Conservation (phyloP, 53 echinoderm and acorn worm genomes). For the Crossaster papposus region DNA sequence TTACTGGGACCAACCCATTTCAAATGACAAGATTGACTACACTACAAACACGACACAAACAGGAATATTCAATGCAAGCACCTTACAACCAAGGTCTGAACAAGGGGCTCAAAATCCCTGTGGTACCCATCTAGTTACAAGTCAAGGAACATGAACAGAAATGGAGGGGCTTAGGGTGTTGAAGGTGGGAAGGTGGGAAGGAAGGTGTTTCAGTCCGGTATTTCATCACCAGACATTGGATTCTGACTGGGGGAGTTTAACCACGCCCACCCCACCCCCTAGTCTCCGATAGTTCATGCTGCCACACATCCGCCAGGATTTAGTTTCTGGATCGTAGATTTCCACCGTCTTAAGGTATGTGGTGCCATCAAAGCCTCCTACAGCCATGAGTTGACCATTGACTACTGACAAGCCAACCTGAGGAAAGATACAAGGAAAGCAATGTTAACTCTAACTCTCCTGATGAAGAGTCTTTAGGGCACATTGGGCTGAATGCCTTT, state of each 20-base stretch:
- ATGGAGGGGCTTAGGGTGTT: neutral
- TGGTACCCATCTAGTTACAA: no score
- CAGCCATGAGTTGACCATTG: slow-evolving; percentile 97
- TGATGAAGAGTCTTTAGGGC: no score
- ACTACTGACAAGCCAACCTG: slow-evolving; percentile 98
- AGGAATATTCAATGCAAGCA: neutral
- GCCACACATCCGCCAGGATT: slow-evolving; percentile 99
- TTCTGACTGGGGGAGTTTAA: slow-evolving; percentile 95
- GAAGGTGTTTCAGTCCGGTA: no score
- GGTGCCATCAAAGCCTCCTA: slow-evolving; percentile 98
- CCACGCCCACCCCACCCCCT: slow-evolving; percentile 97
- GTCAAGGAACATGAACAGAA: no score
- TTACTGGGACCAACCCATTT: no score
- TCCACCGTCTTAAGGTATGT: slow-evolving; percentile 98
- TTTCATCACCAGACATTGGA: slow-evolving; percentile 71
- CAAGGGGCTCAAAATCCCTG: no score
- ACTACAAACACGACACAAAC: no score
- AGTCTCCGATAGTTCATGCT: slow-evolving; percentile 98
- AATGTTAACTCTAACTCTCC: neutral
- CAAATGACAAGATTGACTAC: no score
- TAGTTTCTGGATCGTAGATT: slow-evolving; percentile 95
- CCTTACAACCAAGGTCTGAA: neutral
- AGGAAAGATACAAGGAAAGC: neutral
- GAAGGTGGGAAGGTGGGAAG: neutral
- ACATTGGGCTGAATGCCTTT: no score